A percentile compares a stretch with the other conserved stretches of the same genome.
phyloP scores from a whole-genome alignment of 2,797 vertebrate species.

The Zenarchopterus dispar region DNA sequence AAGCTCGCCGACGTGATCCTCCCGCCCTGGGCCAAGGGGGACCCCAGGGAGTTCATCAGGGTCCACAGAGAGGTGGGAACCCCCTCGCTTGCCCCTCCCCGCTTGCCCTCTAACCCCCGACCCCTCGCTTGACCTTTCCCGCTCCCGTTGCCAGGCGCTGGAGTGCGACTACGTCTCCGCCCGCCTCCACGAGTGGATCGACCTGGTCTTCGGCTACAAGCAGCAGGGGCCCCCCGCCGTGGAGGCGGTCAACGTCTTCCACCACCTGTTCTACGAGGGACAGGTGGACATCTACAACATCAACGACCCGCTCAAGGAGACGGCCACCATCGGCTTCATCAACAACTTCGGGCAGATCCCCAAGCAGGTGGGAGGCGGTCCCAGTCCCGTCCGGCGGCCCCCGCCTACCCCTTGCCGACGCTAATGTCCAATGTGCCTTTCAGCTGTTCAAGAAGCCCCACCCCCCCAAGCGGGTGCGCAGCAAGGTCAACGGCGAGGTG shows the following conservation, averaged over 20 bases:
- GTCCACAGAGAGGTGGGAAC: conserved; percentile 91
- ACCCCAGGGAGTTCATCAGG: conserved; percentile 97
- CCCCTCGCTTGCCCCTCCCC: rapidly evolving
- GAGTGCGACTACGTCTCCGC: conserved; percentile 98
- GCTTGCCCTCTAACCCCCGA: rapidly evolving
- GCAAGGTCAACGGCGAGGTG: conserved; percentile 89
- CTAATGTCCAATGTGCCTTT: conserved; percentile 49
- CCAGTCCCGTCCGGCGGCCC: too few relatives aligned
- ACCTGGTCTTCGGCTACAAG: conserved; percentile 97
- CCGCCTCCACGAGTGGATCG: conserved; percentile 98
- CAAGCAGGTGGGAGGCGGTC: conserved; percentile 86
- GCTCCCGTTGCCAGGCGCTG: conserved; percentile 86
- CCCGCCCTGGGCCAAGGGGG: conserved; percentile 96
- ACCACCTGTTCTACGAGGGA: conserved; percentile 98
- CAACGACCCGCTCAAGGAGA: conserved; percentile 98
- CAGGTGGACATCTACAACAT: conserved; percentile 99
- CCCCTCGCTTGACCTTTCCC: background rate
- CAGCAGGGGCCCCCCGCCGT: conserved; percentile 97
- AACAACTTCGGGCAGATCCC: conserved; percentile 99
- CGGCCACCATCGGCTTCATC: conserved; percentile 98
- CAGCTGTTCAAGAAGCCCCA: conserved; percentile 99
- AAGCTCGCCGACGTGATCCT: conserved; percentile 95
- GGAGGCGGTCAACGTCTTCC: conserved; percentile 97
- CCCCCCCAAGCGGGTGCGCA: conserved; percentile 93
- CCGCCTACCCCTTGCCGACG: too few relatives aligned